Base-by-base conservation (phyloP, 2,888 invertebrate genomes). In the Penaeus monodon region DNA sequence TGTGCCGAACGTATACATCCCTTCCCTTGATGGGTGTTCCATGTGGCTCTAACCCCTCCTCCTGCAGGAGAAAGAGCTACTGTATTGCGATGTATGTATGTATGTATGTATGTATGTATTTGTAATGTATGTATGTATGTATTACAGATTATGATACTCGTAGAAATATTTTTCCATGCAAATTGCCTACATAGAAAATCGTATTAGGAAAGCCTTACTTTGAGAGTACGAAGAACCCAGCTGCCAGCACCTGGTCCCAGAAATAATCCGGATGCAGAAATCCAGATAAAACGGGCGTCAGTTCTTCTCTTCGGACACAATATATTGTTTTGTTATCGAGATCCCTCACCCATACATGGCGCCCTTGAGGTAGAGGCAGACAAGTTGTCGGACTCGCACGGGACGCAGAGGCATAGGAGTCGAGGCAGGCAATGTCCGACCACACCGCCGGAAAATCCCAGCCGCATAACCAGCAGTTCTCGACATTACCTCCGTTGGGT, bases 401-500 rank as follows among this genome's bases (percentile, higher is more conserved):
- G 70, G 24, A 85, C 87, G 49, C 88, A 90, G 44, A 88, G 66
- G 81, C 82, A 66, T 90, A 88, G 24, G 87, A 70, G 10, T 88
- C 85, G 22, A 90, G 57, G 66, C 90, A 90, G 29, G 90, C 86
- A 14, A 90, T 88, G 73, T 90, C 90, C 6, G 90, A 90, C 90
- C 90, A 90, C 2, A 57, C 68, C 14, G 81, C 86, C 17, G 88
- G 82, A 44, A 87, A 83, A 22, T 76, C 57, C 85, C 90, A 49
- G 78, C 73, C 12, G 78, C 90, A 90, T 90, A 33, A 90, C 90
- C 78, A 90, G 64, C 90, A 90, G 81, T 90, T 90, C 70, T 90
- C 88, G 24, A 73, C 77, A n/a, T 68, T 86, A 20, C 90, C 90
- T 0, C 90, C 90, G 44, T 90, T 90, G 20, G 90, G 88, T 33